Base-by-base conservation (phyloP, 2,797 vertebrate genomes). In the Rhinichthys osculus region DNA sequence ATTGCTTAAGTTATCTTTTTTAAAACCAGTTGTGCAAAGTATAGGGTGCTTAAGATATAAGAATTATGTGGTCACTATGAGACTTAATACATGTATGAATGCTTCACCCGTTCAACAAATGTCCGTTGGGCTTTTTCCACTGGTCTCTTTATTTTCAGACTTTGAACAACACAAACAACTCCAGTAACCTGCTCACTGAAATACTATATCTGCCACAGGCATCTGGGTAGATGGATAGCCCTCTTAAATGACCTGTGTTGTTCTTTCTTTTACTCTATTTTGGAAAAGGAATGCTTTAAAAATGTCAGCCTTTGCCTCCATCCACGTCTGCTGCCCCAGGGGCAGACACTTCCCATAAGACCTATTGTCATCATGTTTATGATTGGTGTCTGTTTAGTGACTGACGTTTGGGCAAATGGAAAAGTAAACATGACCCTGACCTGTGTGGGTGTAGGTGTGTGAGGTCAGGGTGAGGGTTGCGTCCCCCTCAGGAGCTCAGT, bases 351-450 rank as follows among this genome's bases (percentile, higher is more conserved):
- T 78, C 77, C 69, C 70, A 72, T 83, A 87, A 83, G 73, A 62
- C 35, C 42, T 70, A 64, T 87, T 89, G 88, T 89, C 50, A 30
- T 88, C 47, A 57, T 90, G 73, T 88, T 89, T 84, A 81, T 35
- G 57, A 78, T 69, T 84, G 70, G 71, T 50, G 62, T 80, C 86
- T 80, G 74, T 57, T 77, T 73, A 54, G 77, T 91, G 86, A 89
- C 72, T 88, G 87, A 86, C 83, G 76, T 64, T 81, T 67, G 40
- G 47, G 40, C 50, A 82, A 83, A 89, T 86, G 86, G 77, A 85
- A 90, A 88, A 83, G 78, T 86, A 88, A 89, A 84, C 86, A 87
- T 90, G 85, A 89, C 81, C 90, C 84, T 88, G 87, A 84, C 83
- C 85, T 67, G n/a, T 83, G 80, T 89, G 73, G 69, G 47, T 50